Conservation (phyloP, 2,113 vertebrate genomes). For the Pampusana beccarii region DNA sequence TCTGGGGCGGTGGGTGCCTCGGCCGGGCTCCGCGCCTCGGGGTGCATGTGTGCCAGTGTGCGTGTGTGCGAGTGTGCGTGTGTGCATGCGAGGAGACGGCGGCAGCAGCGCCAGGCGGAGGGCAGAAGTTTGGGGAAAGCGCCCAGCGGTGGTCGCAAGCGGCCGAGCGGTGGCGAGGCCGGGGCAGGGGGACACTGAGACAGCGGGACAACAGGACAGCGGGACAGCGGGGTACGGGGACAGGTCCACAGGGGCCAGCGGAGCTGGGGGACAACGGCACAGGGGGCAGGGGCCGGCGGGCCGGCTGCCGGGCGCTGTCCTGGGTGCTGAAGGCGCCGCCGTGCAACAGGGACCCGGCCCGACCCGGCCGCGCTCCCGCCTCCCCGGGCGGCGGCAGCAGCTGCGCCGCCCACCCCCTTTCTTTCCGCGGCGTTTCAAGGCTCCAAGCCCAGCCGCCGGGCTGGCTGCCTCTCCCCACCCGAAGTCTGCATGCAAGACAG, state of each 20-base stretch:
- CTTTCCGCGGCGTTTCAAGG: fast-evolving
- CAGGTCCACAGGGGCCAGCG: too few relatives aligned
- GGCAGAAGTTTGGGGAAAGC: conserved; percentile 28
- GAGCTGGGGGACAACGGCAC: background rate
- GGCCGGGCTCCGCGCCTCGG: background rate
- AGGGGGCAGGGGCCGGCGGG: background rate
- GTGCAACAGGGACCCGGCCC: background rate
- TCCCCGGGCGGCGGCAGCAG: background rate
- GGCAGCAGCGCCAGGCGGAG: background rate
- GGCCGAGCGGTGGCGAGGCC: background rate
- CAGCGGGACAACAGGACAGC: background rate
- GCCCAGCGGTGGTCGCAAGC: background rate
- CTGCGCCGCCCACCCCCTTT: background rate
- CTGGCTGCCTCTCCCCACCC: background rate
- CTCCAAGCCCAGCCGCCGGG: background rate
- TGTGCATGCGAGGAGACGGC: background rate
- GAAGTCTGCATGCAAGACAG: conserved; percentile 28
- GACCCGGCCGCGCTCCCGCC: background rate
- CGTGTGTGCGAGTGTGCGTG: background rate
- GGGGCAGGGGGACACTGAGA: background rate
- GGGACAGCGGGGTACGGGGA: background rate
- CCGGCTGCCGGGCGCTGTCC: conserved; percentile 59
- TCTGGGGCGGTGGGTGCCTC: background rate
- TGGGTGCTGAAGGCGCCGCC: conserved; percentile 64
- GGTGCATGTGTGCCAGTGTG: background rate